A percentile compares a stretch with the other conserved stretches of the same genome.
These are phyloP conservation scores for Gymnoscelis rufifasciata DNA, from an alignment of 2,888 invertebrate genomes.

Conservation along the genomic window DNA sequence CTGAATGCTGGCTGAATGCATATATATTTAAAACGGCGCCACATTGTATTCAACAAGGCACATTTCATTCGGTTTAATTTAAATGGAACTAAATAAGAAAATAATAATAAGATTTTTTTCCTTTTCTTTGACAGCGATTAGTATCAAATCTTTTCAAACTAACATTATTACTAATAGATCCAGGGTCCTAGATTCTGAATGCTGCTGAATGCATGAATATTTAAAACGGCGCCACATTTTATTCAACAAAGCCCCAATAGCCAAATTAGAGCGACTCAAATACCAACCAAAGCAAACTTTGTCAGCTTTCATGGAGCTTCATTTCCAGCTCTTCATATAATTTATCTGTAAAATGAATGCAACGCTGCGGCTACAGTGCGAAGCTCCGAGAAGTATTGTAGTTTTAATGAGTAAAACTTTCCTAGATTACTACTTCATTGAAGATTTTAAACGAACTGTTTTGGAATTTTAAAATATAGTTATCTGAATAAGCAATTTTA, in stretches of 20 bases:
- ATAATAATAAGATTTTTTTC: too few species aligned
- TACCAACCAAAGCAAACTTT: constrained; percentile 1
- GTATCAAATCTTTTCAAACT: too few species aligned
- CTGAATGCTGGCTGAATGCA: too few species aligned
- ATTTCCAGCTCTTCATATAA: constrained; percentile 14
- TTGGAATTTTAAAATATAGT: constrained; percentile 4
- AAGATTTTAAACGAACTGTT: constrained; percentile 9
- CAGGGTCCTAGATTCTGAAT: too few species aligned
- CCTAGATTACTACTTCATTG: constrained; percentile 20
- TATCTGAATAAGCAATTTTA: background rate
- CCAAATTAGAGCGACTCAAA: constrained; percentile 2
- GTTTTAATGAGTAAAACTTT: constrained; percentile 24
- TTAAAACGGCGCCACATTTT: too few species aligned
- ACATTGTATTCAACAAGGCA: too few species aligned
- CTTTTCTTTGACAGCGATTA: too few species aligned
- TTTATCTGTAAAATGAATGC: constrained; percentile 17
- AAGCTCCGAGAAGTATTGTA: constrained; percentile 20
- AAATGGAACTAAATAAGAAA: too few species aligned
- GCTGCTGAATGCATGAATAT: too few species aligned
- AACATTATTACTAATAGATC: too few species aligned
- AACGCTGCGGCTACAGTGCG: constrained; percentile 13
- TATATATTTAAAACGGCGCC: too few species aligned
- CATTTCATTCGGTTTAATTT: too few species aligned
- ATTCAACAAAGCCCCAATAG: background rate
- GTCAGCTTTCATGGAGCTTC: constrained; percentile 2